A percentile compares a stretch with the other conserved stretches of the same genome.
phyloP scores from a whole-genome alignment of 64 coral and sea anemone genomes.

The Acropora yongei region DNA sequence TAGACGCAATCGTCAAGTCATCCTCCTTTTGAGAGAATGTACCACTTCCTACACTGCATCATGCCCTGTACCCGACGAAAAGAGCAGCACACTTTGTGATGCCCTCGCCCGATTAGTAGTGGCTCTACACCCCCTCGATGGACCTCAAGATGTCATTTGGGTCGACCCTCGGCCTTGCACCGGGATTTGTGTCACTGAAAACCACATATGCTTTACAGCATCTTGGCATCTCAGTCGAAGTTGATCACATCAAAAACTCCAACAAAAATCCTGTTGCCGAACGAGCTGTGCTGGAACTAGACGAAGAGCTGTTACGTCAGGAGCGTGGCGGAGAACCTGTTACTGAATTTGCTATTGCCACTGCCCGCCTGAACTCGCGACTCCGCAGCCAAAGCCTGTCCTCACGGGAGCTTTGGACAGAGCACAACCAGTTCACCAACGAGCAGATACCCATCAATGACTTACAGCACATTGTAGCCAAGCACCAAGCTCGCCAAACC shows the following conservation, averaged over 20 bases:
- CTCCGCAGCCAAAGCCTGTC: conserved; percentile 19
- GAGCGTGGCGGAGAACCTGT: not conserved
- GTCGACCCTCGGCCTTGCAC: conserved; percentile 69
- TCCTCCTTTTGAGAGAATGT: conserved; percentile 37
- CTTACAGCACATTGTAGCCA: too few relatives aligned
- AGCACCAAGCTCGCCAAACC: too few relatives aligned
- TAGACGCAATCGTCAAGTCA: conserved; percentile 9
- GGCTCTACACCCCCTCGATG: conserved; percentile 41
- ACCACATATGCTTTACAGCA: not conserved
- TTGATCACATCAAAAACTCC: not conserved
- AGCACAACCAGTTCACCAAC: conserved; percentile 55
- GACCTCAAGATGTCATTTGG: conserved; percentile 35
- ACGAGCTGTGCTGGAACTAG: not conserved
- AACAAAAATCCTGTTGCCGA: not conserved
- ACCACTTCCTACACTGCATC: conserved; percentile 18
- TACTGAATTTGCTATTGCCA: not conserved
- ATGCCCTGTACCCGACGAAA: conserved; percentile 41
- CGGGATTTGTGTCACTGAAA: not conserved
- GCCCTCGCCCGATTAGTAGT: conserved; percentile 19
- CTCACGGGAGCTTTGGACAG: conserved; percentile 60
- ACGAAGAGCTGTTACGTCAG: not conserved
- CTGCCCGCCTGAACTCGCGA: not conserved
- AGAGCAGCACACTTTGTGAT: conserved; percentile 38
- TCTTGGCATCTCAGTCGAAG: not conserved
- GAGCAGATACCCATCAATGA: conserved; percentile 46